A percentile compares a stretch with the other conserved stretches of the same genome.
Evolutionary conservation across 2,113 vertebrate species (phyloP).

Genomic region (Mesitornis unicolor): DNA sequence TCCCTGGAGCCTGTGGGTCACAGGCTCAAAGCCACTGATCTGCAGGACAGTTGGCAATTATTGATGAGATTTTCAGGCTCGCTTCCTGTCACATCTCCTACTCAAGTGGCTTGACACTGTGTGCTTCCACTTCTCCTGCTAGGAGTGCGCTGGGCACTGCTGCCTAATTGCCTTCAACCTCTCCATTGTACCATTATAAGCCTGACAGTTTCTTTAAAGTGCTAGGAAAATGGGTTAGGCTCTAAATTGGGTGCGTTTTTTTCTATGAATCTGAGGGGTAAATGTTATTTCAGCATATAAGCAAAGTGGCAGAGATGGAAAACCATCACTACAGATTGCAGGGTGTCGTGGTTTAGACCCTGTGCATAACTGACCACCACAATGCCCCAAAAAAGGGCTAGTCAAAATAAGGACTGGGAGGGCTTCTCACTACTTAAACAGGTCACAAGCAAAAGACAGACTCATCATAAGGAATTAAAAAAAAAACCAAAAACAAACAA

Average conservation of each 20-base stretch:
- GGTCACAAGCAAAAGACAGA: no score
- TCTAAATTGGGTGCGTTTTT: not conserved
- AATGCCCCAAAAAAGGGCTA: no score
- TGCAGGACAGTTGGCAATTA: not conserved
- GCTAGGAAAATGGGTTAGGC: not conserved
- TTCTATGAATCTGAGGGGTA: not conserved
- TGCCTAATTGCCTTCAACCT: not conserved
- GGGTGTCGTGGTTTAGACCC: no score
- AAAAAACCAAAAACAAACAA: no score
- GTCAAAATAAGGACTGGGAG: no score
- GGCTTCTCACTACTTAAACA: no score
- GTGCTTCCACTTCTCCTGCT: not conserved
- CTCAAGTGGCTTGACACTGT: not conserved
- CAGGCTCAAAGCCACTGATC: not conserved
- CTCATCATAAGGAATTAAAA: no score
- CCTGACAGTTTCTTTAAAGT: not conserved
- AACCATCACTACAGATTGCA: rapidly evolving
- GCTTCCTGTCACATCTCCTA: rapidly evolving
- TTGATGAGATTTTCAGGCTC: not conserved
- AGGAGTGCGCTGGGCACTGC: not conserved
- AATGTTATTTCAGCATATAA: not conserved
- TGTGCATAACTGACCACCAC: no score
- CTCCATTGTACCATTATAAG: not conserved
- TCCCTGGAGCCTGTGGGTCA: not conserved
- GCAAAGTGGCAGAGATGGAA: not conserved